Conservation (phyloP, 2,888 invertebrate genomes). For the Aspidiotus destructor region DNA sequence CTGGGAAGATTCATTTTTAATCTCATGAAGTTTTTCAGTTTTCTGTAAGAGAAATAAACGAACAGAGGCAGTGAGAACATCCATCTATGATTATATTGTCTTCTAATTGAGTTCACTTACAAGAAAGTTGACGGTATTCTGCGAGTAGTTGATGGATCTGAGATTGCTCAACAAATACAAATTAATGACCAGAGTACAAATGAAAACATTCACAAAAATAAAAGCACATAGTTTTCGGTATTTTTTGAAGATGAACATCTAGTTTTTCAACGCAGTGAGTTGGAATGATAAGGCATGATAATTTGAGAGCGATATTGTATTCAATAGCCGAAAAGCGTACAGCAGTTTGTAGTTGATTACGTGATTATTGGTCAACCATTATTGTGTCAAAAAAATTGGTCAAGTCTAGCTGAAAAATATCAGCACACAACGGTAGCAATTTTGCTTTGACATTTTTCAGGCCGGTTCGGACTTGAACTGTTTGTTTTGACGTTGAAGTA, state of each 20-base stretch:
- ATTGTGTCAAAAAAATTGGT: no score
- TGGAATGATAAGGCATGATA: no score
- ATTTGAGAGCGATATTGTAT: no score
- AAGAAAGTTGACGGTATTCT: constrained; percentile 4
- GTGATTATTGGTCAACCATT: no score
- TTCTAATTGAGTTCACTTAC: not conserved
- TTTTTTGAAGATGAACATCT: not conserved
- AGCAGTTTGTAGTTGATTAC: no score
- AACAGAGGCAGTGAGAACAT: not conserved
- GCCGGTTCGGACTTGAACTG: no score
- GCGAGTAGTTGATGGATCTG: not conserved
- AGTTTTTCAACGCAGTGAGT: not conserved
- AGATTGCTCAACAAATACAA: constrained; percentile 12
- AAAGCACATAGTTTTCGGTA: not conserved
- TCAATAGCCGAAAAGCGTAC: no score
- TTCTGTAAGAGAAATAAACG: constrained; percentile 7
- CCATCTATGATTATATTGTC: not conserved
- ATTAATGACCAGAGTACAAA: constrained; percentile 7
- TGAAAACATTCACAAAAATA: not conserved
- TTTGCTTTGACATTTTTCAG: no score
- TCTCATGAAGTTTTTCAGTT: not conserved
- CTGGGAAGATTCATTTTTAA: not conserved
- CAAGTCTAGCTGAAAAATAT: no score
- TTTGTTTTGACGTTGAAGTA: no score
- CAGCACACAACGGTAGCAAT: no score